Evolutionary conservation across 2,113 vertebrate species (phyloP), one percentile per base, ranked within the genome.

Genomic region (Nettapus auritus): DNA sequence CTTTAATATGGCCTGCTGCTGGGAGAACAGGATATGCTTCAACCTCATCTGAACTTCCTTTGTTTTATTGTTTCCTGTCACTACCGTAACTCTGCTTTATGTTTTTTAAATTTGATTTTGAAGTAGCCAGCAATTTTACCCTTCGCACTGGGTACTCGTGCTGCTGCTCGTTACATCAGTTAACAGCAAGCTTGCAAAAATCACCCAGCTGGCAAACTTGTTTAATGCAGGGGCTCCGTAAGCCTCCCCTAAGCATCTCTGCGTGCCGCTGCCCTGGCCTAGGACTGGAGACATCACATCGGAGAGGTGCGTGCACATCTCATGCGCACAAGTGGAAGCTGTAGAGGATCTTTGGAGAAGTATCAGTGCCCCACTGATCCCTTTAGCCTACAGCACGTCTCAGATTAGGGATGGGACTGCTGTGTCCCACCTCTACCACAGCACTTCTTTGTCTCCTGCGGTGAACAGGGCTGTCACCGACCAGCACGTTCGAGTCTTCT

Each of bases 11-110:
- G 57, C 68, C 79, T 15, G 63, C 74, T 80, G 77, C 73, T 52
- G 52, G 77, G 77, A 93, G 68, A 40, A 66, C 87, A 80, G 73
- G 73, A 60, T 60, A 50, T 11, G n/a, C 63, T 66, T 80, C 82
- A 76, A 9, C 63, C 68, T 87, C 82, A 28, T 14, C 86, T 75
- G 67, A 87, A 79, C 82, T 80, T 86, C 26, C 18, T 80, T 67
- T 44, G 38, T 23, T 42, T 83, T 38, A 60, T 14, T 55, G 73
- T 40, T 76, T 84, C 93, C 77, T 84, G 90, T 80, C 57, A 66
- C 74, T 87, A 25, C 74, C 4, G 3, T 62, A 75, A 79, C 73
- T 38, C 82, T 28, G 50, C 83, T 66, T 75, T 28, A 80, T 66
- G 62, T 20, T 56, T 68, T 86, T 63, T 18, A 2, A 25, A 59